Percentiles rank a stretch among this genome's conserved stretches.
Evolutionary conservation across 2,797 vertebrate species (phyloP).

Genomic region (Amazonetta brasiliensis): DNA sequence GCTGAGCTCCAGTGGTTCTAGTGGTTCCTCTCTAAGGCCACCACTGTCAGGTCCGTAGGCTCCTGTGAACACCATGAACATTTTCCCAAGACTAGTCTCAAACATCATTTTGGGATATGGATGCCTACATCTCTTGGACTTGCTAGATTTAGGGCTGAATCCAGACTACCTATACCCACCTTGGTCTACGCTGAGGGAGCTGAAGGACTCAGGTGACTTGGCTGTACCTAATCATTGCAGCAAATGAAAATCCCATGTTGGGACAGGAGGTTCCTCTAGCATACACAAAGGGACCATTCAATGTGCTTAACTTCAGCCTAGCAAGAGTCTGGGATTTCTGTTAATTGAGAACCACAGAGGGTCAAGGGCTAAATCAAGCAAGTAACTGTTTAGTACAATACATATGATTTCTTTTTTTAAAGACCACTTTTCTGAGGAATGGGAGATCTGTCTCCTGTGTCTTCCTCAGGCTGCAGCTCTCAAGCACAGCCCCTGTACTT

Average conservation of each 20-base stretch:
- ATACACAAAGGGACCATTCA: fast-evolving
- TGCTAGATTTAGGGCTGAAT: background rate
- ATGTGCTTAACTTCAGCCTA: background rate
- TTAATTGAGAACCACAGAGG: background rate
- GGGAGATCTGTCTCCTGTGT: background rate
- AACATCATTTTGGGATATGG: background rate
- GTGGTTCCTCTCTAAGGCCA: background rate
- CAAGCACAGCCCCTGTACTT: fast-evolving
- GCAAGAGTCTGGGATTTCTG: background rate
- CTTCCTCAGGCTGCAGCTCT: background rate
- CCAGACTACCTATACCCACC: background rate
- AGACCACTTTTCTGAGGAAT: background rate
- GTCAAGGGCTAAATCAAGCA: background rate
- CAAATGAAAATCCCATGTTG: background rate
- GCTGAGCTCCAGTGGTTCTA: background rate
- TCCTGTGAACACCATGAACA: background rate
- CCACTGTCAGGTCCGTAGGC: background rate
- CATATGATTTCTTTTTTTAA: background rate
- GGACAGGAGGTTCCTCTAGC: background rate
- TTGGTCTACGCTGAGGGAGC: background rate
- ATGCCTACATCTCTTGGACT: background rate
- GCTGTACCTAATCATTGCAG: too few relatives aligned
- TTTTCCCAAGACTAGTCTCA: fast-evolving
- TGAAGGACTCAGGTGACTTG: background rate
- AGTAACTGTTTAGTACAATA: background rate